These are phyloP conservation scores for Manis pentadactyla DNA, from an alignment of 2,797 vertebrate genomes.

Conservation along the genomic window DNA sequence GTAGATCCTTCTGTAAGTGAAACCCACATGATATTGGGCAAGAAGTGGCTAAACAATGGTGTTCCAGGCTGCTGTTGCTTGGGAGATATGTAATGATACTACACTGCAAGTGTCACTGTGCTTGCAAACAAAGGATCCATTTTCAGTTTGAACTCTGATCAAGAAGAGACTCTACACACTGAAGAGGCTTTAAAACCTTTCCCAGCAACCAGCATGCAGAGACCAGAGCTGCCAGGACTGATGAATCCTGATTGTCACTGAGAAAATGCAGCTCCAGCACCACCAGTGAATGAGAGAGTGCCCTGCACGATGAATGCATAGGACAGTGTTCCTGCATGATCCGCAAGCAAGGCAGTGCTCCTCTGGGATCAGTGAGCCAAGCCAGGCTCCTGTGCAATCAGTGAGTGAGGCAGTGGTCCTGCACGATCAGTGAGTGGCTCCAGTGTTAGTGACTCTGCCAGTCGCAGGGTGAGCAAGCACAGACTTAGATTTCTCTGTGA, in stretches of 20 bases:
- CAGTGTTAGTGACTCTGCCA: rapidly evolving
- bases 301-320: neutral
- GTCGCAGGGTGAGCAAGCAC: neutral
- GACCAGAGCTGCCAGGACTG: neutral
- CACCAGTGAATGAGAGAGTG: neutral
- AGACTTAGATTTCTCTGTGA: neutral
- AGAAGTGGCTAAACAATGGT: neutral
- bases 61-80: neutral
- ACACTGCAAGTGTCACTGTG: neutral
- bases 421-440: too few species aligned
- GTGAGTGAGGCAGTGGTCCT: neutral
- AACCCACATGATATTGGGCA: neutral
- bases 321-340: neutral
- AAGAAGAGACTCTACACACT: slow-evolving; percentile 44
- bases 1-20: slow-evolving; percentile 47
- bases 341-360: neutral
- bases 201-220: slow-evolving; percentile 4
- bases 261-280: neutral
- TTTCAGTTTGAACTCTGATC: slow-evolving; percentile 55
- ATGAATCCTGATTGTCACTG: neutral
- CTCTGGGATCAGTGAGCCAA: rapidly evolving
- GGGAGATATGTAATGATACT: neutral
- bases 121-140: neutral
- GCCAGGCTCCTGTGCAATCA: neutral
- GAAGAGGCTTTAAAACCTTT: slow-evolving; percentile 45